A percentile compares a stretch with the other conserved stretches of the same genome.
These are phyloP conservation scores for Rhopalosiphum maidis DNA, from an alignment of 1,140 invertebrate species.

Conservation along the genomic window DNA sequence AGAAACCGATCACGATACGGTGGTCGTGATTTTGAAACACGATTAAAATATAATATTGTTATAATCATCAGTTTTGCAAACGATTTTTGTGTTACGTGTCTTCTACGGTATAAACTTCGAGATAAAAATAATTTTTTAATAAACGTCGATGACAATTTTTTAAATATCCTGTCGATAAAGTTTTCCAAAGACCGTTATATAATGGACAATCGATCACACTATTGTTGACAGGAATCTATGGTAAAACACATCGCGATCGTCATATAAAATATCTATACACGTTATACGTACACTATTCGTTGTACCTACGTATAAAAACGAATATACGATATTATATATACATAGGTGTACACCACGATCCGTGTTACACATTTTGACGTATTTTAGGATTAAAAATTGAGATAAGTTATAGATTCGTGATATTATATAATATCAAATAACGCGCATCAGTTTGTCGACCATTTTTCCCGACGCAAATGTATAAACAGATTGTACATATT, in stretches of 20 bases:
- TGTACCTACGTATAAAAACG: background rate
- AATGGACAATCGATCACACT: background rate
- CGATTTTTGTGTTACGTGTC: background rate
- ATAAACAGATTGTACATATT: no score
- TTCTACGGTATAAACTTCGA: background rate
- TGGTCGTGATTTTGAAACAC: background rate
- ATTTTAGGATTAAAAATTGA: background rate
- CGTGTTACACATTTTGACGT: background rate
- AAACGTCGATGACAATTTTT: background rate
- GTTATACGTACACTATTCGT: background rate
- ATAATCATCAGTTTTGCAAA: background rate
- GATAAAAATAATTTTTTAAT: constrained; percentile 19
- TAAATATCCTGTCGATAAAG: background rate
- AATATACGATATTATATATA: background rate
- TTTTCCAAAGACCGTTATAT: background rate
- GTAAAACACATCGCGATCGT: background rate
- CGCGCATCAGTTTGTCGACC: background rate
- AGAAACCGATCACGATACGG: no score
- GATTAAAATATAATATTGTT: background rate
- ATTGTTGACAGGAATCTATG: background rate
- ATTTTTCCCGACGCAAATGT: no score
- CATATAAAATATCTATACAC: background rate
- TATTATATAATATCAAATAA: background rate
- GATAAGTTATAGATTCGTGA: background rate
- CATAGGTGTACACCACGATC: background rate